Evolutionary conservation across 1,140 invertebrate species (phyloP).

Genomic region (Cotesia glomerata): DNA sequence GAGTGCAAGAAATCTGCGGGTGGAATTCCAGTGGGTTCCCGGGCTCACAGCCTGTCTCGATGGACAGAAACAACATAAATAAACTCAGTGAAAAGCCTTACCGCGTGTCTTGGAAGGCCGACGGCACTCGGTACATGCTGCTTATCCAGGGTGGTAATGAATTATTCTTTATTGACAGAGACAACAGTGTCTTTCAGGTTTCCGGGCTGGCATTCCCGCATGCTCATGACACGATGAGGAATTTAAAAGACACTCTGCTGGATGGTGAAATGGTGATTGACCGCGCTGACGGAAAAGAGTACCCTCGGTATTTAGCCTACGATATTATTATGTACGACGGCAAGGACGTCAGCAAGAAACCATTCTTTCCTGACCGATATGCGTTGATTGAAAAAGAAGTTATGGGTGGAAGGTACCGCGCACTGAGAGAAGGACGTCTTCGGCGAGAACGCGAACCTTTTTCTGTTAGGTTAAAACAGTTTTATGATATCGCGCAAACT

Average conservation of each 20-base stretch:
- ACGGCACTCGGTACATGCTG: conserved; percentile 98
- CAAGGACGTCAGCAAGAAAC: conserved; percentile 76
- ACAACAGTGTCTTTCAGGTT: conserved; percentile 93
- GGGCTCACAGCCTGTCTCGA: conserved; percentile 95
- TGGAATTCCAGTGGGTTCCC: conserved; percentile 87
- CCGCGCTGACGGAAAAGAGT: conserved; percentile 72
- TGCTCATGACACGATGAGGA: conserved; percentile 73
- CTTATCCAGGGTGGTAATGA: conserved; percentile 84
- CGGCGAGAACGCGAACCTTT: conserved; percentile 84
- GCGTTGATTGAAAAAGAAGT: conserved; percentile 78
- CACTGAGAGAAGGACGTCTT: conserved; percentile 78
- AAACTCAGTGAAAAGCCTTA: conserved; percentile 84
- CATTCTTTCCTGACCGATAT: conserved; percentile 79
- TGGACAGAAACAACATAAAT: conserved; percentile 85
- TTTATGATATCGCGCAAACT: conserved; percentile 81
- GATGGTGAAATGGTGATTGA: conserved; percentile 97
- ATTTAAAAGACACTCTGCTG: conserved; percentile 84
- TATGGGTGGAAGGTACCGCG: conserved; percentile 70
- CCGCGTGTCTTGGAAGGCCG: conserved; percentile 98
- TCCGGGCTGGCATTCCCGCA: conserved; percentile 80
- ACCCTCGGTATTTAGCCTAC: conserved; percentile 93
- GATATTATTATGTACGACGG: conserved; percentile 90
- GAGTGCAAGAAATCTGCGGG: conserved; percentile 81
- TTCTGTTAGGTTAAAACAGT: conserved; percentile 85
- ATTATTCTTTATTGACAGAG: conserved; percentile 94